phyloP scores from a whole-genome alignment of 2,113 vertebrate genomes.

The Scortum barcoo region DNA sequence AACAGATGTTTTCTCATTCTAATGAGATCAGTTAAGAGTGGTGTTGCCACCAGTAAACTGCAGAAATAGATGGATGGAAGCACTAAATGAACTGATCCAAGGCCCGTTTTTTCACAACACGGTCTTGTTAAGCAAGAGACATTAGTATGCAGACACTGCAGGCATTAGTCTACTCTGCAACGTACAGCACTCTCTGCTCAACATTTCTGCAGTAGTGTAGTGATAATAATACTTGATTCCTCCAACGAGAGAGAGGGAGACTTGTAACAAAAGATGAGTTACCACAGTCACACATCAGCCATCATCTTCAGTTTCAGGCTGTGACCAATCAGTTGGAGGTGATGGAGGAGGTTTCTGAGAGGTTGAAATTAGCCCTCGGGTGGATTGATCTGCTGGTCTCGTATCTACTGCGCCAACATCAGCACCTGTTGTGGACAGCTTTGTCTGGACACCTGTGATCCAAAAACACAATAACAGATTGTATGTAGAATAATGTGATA shows the following conservation, averaged over 20 bases:
- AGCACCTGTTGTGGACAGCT: conserved; percentile 20
- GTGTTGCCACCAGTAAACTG: not conserved
- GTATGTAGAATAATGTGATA: not conserved
- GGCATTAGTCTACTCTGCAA: not conserved
- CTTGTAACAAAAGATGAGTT: conserved; percentile 1
- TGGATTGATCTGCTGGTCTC: not conserved
- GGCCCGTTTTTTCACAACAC: conserved; percentile 5
- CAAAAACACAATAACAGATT: conserved; percentile 6
- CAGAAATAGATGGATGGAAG: not conserved
- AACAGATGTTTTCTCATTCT: not conserved
- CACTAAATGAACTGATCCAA: not conserved
- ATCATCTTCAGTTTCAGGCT: conserved; percentile 20
- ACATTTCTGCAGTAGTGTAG: not conserved
- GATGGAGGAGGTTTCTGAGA: conserved; percentile 11
- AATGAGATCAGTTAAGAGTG: not conserved
- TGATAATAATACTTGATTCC: not conserved
- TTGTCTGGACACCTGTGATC: conserved; percentile 31
- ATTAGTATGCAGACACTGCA: conserved; percentile 15
- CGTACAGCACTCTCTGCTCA: not conserved
- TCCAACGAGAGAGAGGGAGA: not conserved
- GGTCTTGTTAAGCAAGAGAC: not conserved
- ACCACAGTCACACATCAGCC: not conserved
- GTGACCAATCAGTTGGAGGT: conserved; percentile 1
- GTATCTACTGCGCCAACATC: not conserved
- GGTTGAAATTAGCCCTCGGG: not conserved